Percentiles rank a stretch among this genome's conserved stretches.
Conservation (phyloP, 2,797 vertebrate species). For the Lepus oiostolus region DNA sequence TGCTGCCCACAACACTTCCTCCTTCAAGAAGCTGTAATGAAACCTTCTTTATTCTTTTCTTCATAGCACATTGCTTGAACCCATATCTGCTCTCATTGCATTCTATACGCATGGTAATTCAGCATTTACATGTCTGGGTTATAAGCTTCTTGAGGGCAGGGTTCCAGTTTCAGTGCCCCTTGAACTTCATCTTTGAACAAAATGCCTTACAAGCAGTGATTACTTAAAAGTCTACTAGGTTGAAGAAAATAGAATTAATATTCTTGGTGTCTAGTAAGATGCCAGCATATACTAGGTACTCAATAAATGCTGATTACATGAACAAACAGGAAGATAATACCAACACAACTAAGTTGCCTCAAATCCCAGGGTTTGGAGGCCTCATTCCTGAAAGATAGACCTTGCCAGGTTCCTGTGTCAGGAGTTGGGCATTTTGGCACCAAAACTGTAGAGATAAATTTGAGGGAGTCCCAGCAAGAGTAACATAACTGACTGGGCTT, state of each 20-base stretch:
- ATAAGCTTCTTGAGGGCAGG: not conserved
- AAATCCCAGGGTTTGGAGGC: slow-evolving; percentile 32
- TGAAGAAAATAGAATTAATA: slow-evolving; percentile 52
- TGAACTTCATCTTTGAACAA: not conserved
- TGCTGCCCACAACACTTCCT: not conserved
- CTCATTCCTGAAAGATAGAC: not conserved
- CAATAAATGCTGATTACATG: slow-evolving; percentile 35
- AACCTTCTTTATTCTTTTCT: slow-evolving; percentile 36
- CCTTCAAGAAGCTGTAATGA: slow-evolving; percentile 40
- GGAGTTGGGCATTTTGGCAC: not conserved
- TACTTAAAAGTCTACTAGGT: slow-evolving; percentile 53
- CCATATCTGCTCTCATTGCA: not conserved
- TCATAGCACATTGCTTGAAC: not conserved
- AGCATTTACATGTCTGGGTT: not conserved
- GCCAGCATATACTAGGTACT: slow-evolving; percentile 15
- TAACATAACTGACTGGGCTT: not conserved
- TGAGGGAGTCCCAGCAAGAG: slow-evolving; percentile 14
- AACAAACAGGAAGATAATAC: slow-evolving; percentile 56
- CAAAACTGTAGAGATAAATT: slow-evolving; percentile 47
- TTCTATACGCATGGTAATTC: not conserved
- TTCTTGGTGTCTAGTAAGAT: slow-evolving; percentile 51
- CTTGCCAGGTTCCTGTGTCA: not conserved
- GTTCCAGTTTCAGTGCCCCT: slow-evolving; percentile 24
- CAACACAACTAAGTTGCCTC: slow-evolving; percentile 48
- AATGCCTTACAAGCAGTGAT: not conserved